Percentiles rank a stretch among this genome's conserved stretches.
Evolutionary conservation across 2,113 vertebrate species (phyloP).

Genomic region (Abramis brama): DNA sequence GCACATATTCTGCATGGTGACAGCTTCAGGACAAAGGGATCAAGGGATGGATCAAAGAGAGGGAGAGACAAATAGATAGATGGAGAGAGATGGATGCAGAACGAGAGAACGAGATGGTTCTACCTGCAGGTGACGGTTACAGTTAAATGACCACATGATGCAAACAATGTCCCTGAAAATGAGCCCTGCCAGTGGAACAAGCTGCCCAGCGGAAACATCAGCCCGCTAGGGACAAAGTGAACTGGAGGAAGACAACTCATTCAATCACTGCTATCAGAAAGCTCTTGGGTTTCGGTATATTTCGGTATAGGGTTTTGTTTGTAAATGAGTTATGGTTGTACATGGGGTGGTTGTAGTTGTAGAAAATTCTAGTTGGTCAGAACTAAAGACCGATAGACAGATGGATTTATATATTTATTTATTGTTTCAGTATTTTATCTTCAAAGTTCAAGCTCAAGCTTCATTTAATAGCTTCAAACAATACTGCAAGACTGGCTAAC

Average conservation of each 20-base stretch:
- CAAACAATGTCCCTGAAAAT: constrained; percentile 51
- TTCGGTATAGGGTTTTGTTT: constrained; percentile 1
- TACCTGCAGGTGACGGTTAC: constrained; percentile 37
- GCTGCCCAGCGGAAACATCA: background rate
- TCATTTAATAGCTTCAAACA: background rate
- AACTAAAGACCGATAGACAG: background rate
- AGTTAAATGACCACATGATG: constrained; percentile 50
- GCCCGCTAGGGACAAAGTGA: constrained; percentile 15
- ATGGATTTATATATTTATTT: background rate
- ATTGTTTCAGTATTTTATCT: background rate
- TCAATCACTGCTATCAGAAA: constrained; percentile 23
- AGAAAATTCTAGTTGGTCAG: too few relatives aligned
- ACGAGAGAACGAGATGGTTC: constrained; percentile 9
- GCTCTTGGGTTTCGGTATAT: constrained; percentile 33
- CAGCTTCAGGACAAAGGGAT: constrained; percentile 32
- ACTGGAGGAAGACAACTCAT: constrained; percentile 39
- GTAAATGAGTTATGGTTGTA: constrained; percentile 5
- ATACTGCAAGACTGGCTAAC: background rate
- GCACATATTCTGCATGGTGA: constrained; percentile 35
- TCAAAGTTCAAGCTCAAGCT: background rate
- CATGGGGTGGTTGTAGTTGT: background rate
- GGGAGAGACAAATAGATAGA: background rate
- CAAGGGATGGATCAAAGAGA: constrained; percentile 25
- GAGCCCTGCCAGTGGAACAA: constrained; percentile 36
- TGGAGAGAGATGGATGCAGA: constrained; percentile 7